Conservation (phyloP, 2,113 vertebrate genomes). For the Arizona elegans region DNA sequence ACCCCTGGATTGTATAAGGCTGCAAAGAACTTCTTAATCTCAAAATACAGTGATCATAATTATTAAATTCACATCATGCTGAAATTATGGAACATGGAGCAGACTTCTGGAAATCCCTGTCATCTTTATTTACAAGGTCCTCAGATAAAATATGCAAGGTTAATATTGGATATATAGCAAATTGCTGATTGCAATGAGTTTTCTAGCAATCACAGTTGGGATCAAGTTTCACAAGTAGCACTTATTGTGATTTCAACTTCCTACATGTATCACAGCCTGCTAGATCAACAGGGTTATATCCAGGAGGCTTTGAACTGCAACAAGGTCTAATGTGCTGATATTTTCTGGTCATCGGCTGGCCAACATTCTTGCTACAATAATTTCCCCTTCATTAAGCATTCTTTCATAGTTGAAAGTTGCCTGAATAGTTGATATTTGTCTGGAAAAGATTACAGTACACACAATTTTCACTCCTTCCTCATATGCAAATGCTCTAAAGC, state of each 20-base stretch:
- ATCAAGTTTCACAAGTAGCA: background rate
- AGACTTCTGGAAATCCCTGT: background rate
- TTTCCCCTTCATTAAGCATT: background rate
- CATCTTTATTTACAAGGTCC: background rate
- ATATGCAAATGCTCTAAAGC: background rate
- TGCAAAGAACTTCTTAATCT: background rate
- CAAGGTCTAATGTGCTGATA: conserved; percentile 5
- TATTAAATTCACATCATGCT: background rate
- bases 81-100: background rate
- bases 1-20: background rate
- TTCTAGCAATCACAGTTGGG: background rate
- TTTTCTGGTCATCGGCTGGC: background rate
- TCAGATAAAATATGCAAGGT: background rate
- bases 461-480: background rate
- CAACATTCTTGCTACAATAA: background rate
- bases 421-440: background rate
- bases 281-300: conserved; percentile 10
- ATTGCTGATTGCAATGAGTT: background rate
- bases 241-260: background rate
- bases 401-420: background rate
- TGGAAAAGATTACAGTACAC: background rate
- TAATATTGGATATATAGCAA: background rate
- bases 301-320: rapidly evolving
- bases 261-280: conserved; percentile 10
- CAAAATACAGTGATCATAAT: background rate